phyloP scores from a whole-genome alignment of 2,888 invertebrate genomes.

The Athalia cordata region DNA sequence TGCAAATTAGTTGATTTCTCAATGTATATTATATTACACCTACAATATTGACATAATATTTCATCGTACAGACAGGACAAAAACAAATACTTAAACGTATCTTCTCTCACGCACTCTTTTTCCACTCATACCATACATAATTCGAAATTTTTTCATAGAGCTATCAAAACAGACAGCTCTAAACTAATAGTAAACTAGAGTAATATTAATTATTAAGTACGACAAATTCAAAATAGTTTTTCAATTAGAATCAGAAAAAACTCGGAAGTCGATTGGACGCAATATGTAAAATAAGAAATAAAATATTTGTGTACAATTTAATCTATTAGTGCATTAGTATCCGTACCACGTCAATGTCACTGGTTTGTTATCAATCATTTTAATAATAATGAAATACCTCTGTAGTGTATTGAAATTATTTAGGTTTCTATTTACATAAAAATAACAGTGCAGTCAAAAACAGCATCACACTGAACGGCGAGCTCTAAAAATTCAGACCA shows the following conservation, averaged over 20 bases:
- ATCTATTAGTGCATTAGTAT: slow-evolving; percentile 15
- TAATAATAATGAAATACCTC: slow-evolving; percentile 10
- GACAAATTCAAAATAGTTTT: slow-evolving; percentile 34
- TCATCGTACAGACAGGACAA: slow-evolving; percentile 44
- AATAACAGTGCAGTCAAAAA: background rate
- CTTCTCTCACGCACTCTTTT: slow-evolving; percentile 31
- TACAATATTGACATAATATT: slow-evolving; percentile 52
- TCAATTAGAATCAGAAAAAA: slow-evolving; percentile 28
- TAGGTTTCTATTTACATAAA: slow-evolving; percentile 33
- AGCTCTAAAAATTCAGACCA: slow-evolving; percentile 10
- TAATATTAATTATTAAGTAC: slow-evolving; percentile 40
- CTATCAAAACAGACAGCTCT: slow-evolving; percentile 20
- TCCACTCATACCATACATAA: slow-evolving; percentile 27
- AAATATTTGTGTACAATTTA: slow-evolving; percentile 45
- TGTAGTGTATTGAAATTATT: background rate
- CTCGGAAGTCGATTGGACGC: slow-evolving; percentile 27
- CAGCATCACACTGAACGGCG: too few species aligned
- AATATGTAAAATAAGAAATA: slow-evolving; percentile 45
- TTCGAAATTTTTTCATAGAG: slow-evolving; percentile 19
- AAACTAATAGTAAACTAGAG: slow-evolving; percentile 9
- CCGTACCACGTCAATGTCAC: slow-evolving; percentile 16
- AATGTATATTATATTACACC: slow-evolving; percentile 55
- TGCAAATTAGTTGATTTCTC: slow-evolving; percentile 45
- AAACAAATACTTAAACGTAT: slow-evolving; percentile 41
- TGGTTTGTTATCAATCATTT: background rate